A percentile compares a stretch with the other conserved stretches of the same genome.
Evolutionary conservation across 2,113 vertebrate genomes (phyloP).

Genomic region (Paratilapia polleni): DNA sequence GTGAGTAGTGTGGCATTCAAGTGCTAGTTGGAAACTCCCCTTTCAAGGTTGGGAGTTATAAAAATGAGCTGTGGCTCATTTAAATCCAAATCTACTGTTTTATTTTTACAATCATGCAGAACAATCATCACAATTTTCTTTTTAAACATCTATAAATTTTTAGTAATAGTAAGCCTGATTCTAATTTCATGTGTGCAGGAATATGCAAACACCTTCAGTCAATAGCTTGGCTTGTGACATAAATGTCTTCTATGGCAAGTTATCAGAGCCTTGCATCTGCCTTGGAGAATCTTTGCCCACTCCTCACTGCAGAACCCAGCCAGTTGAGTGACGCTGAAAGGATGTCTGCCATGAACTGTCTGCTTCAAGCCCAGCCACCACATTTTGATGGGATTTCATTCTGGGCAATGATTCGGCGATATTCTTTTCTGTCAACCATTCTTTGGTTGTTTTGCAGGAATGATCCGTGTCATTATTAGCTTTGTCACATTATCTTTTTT

Average conservation of each 20-base stretch:
- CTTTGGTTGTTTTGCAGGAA: neutral
- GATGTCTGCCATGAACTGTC: neutral
- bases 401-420: neutral
- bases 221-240: neutral
- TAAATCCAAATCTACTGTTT: slow-evolving; percentile 3
- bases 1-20: slow-evolving; percentile 19
- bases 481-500: neutral
- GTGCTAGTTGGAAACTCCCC: slow-evolving; percentile 4
- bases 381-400: neutral
- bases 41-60: slow-evolving; percentile 11
- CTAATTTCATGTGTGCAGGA: neutral
- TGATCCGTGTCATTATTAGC: neutral
- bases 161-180: neutral
- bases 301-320: neutral
- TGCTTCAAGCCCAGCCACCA: neutral
- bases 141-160: neutral
- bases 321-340: neutral
- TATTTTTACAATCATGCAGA: neutral
- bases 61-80: slow-evolving; percentile 32
- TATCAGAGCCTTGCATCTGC: neutral
- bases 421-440: neutral
- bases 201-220: neutral
- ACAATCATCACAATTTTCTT: neutral
- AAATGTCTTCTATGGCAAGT: neutral
- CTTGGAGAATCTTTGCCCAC: neutral